phyloP scores from a whole-genome alignment of 2,113 vertebrate genomes.

The Aegotheles bennettii region DNA sequence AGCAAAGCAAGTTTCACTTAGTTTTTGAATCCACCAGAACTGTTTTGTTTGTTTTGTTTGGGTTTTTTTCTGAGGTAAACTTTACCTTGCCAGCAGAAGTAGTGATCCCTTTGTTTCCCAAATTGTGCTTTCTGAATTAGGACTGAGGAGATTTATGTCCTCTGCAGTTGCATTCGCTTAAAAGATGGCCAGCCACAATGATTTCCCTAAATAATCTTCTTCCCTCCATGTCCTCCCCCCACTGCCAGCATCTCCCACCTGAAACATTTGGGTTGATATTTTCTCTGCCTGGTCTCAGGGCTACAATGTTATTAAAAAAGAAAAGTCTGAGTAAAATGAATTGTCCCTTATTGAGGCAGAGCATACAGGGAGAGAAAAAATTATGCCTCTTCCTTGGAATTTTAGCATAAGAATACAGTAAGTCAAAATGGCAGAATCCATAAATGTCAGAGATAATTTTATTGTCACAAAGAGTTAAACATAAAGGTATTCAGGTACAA shows the following conservation, averaged over 20 bases:
- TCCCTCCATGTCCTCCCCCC: background rate
- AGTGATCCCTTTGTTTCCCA: background rate
- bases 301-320: conserved; percentile 39
- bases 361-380: background rate
- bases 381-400: background rate
- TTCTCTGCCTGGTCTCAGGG: conserved; percentile 20
- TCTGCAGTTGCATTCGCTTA: background rate
- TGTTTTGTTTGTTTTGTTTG: background rate
- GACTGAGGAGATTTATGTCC: background rate
- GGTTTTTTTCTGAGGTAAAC: background rate
- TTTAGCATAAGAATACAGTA: conserved; percentile 35
- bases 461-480: conserved; percentile 47
- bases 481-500: background rate
- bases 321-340: conserved; percentile 6
- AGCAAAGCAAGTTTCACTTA: background rate
- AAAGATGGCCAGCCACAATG: background rate
- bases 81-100: background rate
- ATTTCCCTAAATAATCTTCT: background rate
- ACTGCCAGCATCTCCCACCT: background rate
- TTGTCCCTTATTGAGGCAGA: conserved; percentile 10
- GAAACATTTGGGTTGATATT: conserved; percentile 29
- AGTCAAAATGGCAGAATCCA: conserved; percentile 7
- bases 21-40: background rate
- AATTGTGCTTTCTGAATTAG: background rate
- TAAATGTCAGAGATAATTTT: conserved; percentile 38